Base-by-base conservation (phyloP, 2,888 invertebrate genomes). In the Pseudoips prasinana region DNA sequence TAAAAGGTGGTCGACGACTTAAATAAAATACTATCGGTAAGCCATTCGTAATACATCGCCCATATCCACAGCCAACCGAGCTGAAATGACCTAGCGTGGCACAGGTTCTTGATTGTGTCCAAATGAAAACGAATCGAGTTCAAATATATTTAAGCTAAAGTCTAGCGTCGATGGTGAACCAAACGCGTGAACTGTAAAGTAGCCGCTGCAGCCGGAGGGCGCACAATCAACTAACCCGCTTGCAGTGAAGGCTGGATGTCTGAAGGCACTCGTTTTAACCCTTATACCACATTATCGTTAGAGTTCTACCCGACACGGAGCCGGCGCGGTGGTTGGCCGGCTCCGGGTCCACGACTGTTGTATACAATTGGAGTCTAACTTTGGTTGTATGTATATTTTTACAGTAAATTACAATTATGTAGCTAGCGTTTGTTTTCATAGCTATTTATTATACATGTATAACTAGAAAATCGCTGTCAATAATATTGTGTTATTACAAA, bases 221-320 rank as follows among this genome's bases (percentile, higher is more conserved):
- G 65, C 74, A 75, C 79, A 73, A 78, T 78, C 78, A 73, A 79
- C 77, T 73, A 81, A 76, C 81, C 82, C 71, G 78, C 78, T 70
- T 74, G 75, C 67, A 64, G 60, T 74, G 80, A 86, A 86, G 86
- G 86, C 87, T 86, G 85, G 85, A 84, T 77, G 81, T 78, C 70
- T 75, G 77, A 87, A 87, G 87, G 87, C 87, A 87, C 87, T 87
- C 75, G 84, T 83, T 84, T 70, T 75, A 77, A 84, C 82, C 81
- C 79, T 73, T 72, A 73, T 41, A 76, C 66, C 75, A 78, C 68
- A 61, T 66, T 64, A 76, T 65, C 58, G 58, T 69, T 60, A 64
- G 52, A 64, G 61, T 64, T 56, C 55, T 48, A 54, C 47, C 46
- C 55, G 51, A 46, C 43, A 55, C 55, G 53, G 62, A 59, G 59